Conservation (phyloP, 2,113 vertebrate genomes). For the Pluvialis apricaria region DNA sequence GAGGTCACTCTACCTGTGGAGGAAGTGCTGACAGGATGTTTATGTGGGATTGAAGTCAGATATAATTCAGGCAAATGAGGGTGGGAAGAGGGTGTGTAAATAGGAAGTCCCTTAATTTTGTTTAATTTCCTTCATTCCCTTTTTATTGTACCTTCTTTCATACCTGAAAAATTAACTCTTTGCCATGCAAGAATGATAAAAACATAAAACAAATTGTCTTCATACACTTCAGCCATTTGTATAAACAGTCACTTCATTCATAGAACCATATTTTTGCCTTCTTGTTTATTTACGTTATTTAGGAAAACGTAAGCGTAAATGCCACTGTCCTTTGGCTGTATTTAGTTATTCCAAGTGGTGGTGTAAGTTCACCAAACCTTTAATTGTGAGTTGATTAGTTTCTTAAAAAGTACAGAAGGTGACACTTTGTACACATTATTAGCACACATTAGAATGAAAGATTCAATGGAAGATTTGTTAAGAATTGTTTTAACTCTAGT, state of each 20-base stretch:
- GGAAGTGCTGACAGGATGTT: slow-evolving; percentile 67
- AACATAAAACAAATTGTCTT: slow-evolving; percentile 31
- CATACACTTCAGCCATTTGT: background rate
- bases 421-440: slow-evolving; percentile 38
- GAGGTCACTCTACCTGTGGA: slow-evolving; percentile 48
- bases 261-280: background rate
- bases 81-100: slow-evolving; percentile 28
- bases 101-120: slow-evolving; percentile 52
- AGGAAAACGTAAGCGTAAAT: slow-evolving; percentile 55
- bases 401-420: slow-evolving; percentile 20
- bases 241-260: slow-evolving; percentile 12
- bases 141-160: slow-evolving; percentile 24
- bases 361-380: slow-evolving; percentile 46
- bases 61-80: slow-evolving; percentile 14
- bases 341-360: slow-evolving; percentile 62
- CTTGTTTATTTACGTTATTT: slow-evolving; percentile 35
- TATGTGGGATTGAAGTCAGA: slow-evolving; percentile 53
- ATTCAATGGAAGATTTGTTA: slow-evolving; percentile 41
- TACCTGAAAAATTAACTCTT: slow-evolving; percentile 15
- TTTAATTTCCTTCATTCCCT: slow-evolving; percentile 36
- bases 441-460: too few species aligned
- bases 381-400: slow-evolving; percentile 25
- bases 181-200: slow-evolving; percentile 14
- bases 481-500: slow-evolving; percentile 64
- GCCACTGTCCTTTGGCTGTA: background rate